These are phyloP conservation scores for Stomorhina lunata DNA, from an alignment of 2,888 invertebrate species.

Conservation along the genomic window DNA sequence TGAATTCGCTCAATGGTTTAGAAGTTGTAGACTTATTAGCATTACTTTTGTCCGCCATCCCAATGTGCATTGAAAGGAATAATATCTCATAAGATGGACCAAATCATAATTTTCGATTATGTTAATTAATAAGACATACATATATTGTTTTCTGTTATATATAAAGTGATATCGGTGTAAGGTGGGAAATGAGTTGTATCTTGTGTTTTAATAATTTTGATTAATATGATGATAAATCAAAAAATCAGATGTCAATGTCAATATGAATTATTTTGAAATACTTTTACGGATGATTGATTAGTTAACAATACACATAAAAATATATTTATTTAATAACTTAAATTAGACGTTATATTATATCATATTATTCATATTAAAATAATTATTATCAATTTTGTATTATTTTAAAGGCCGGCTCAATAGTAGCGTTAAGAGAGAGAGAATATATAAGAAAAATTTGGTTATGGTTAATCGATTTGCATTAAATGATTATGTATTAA, in stretches of 20 bases:
- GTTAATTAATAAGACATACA: too few species aligned
- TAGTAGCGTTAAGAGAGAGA: conserved; percentile 72
- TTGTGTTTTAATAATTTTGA: too few species aligned
- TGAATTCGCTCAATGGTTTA: too few species aligned
- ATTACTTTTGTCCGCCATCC: too few species aligned
- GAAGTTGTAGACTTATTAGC: too few species aligned
- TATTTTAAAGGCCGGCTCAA: conserved; percentile 74
- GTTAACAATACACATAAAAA: conserved; percentile 52
- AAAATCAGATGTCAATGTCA: not conserved
- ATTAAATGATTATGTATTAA: conserved; percentile 36
- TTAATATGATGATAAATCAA: not conserved
- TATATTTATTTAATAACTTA: conserved; percentile 70
- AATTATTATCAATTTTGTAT: not conserved
- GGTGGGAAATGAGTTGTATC: too few species aligned
- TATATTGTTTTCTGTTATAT: too few species aligned
- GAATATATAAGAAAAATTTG: conserved; percentile 51
- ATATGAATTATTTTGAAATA: not conserved
- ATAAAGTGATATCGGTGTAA: too few species aligned
- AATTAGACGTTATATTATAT: conserved; percentile 61
- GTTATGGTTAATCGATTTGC: conserved; percentile 38
- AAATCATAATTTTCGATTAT: too few species aligned
- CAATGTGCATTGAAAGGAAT: too few species aligned
- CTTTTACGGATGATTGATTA: conserved; percentile 33
- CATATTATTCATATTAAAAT: conserved; percentile 1
- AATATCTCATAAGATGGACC: too few species aligned